A percentile compares a stretch with the other conserved stretches of the same genome.
Evolutionary conservation across 2,797 vertebrate genomes (phyloP).

Genomic region (Myotis daubentonii): DNA sequence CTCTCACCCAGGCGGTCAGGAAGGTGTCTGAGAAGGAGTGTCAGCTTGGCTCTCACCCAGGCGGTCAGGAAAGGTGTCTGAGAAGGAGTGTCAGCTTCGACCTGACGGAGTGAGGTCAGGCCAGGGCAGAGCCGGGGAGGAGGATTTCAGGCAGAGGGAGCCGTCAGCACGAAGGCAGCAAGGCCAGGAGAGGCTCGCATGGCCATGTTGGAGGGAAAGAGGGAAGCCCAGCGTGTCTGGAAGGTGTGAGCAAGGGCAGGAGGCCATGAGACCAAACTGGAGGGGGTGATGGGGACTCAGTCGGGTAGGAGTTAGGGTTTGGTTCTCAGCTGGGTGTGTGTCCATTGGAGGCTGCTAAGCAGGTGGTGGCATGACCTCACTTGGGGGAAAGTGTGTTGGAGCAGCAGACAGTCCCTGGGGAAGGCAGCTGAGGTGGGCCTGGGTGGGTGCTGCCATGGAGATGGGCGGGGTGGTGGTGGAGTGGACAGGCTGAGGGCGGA

Average conservation of each 20-base stretch:
- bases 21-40: neutral
- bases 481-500: too few species aligned
- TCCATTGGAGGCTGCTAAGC: neutral
- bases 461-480: neutral
- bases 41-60: neutral
- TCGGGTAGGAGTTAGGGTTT: neutral
- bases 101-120: neutral
- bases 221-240: neutral
- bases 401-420: neutral
- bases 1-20: neutral
- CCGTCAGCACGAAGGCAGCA: rapidly evolving
- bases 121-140: neutral
- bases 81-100: neutral
- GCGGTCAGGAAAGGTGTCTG: neutral
- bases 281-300: neutral
- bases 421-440: neutral
- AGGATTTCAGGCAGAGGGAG: neutral
- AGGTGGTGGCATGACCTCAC: neutral
- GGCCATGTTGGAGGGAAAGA: neutral
- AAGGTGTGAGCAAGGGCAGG: neutral
- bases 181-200: neutral
- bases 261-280: neutral
- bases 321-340: neutral
- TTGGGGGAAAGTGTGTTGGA: neutral
- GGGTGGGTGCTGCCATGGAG: neutral